phyloP scores from a whole-genome alignment of 2,113 vertebrate genomes.

The rabbit (Oryctolagus cuniculus) region DNA sequence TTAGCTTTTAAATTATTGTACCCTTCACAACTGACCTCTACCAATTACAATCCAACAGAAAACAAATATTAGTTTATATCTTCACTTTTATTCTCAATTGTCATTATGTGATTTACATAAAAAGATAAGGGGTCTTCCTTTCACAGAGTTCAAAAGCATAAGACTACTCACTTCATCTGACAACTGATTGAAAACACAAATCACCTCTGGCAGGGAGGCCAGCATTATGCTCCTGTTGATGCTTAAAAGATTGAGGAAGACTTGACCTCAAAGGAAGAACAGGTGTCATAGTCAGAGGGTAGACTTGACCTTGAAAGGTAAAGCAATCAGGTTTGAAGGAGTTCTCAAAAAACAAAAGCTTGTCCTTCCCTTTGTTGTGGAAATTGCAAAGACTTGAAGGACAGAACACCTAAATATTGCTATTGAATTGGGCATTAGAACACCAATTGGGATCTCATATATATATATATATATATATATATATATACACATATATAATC shows the following conservation, averaged over 20 bases:
- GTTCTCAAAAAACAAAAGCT: background rate
- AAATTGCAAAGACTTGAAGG: conserved; percentile 51
- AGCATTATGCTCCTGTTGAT: background rate
- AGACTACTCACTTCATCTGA: background rate
- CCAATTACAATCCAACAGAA: conserved; percentile 14
- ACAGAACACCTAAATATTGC: background rate
- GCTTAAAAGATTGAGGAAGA: background rate
- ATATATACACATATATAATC: too few species aligned
- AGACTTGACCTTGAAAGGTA: conserved; percentile 47
- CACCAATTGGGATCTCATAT: background rate
- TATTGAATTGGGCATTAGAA: background rate
- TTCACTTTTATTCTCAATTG: conserved; percentile 16
- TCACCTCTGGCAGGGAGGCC: background rate
- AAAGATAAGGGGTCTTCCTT: background rate
- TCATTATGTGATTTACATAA: background rate
- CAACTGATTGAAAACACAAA: background rate
- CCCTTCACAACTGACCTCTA: background rate
- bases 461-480: background rate
- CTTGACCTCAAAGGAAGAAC: background rate
- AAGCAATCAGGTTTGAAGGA: conserved; percentile 31
- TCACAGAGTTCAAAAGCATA: background rate
- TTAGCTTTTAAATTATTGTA: background rate
- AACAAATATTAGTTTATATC: conserved; percentile 40
- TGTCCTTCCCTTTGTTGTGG: conserved; percentile 10
- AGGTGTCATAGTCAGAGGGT: background rate